Evolutionary conservation across 1,140 invertebrate genomes (phyloP), one percentile per base, ranked within the genome.

Genomic region (Chionoecetes opilio): DNA sequence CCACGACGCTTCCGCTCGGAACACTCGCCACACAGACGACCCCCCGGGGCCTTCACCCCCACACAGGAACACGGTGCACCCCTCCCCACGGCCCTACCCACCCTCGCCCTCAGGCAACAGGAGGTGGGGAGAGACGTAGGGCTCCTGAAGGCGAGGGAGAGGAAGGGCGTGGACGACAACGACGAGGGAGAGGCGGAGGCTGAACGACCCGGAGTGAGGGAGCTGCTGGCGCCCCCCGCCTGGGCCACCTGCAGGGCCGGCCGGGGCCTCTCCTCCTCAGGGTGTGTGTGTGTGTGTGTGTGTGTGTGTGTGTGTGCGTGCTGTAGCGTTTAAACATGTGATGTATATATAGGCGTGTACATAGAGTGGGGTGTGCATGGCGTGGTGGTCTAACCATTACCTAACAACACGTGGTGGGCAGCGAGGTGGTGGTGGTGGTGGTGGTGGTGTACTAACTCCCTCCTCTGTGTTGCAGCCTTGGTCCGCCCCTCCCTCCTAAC

Each of bases 401-500:
- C 63, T 75, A 75, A 75, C 63, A 75, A 26, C 63, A n/a, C 63
- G 63, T 26, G 63, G 63, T n/a, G 63, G 6, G 63, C 63, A 26
- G 63, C 63, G 21, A 5, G 63, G 63, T 14, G 38, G 90, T 91
- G 90, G 26, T 3, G 53, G 90, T 38, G n/a, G 35, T 37, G 89
- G 37, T n/a, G 29, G 86, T 21, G 35, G 35, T 26, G 14, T 21
- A 86, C 93, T 90, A 94, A 94, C 88, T 21, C 93, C 35, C 46
- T 32, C 93, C 26, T 94, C 53, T 94, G 35, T 93, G 32, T 95
- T 95, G 82, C 94, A 95, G 94, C 84, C 34, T 84, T 95, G 90
- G 94, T 37, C 46, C 94, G 94, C 89, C 75, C 94, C 32, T 75
- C 94, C 90, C 90, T 95, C 41, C 94, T 95, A 95, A 95, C 94